A percentile compares a stretch with the other conserved stretches of the same genome.
phyloP scores from a whole-genome alignment of 2,113 vertebrate species.

The Leiothrix lutea region DNA sequence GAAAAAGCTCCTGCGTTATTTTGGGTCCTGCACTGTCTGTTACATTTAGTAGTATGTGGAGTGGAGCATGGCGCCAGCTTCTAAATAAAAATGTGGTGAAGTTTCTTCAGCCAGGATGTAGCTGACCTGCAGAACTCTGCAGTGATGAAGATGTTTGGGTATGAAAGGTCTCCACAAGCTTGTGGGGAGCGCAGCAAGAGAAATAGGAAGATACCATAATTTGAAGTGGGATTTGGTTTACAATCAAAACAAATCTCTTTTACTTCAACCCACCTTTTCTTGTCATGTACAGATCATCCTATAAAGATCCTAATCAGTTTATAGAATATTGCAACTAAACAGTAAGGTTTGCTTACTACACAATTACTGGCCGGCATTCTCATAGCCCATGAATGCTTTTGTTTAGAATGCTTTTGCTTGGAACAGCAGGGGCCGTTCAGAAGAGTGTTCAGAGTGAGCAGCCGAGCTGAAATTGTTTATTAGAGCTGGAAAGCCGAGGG shows the following conservation, averaged over 20 bases:
- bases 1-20: neutral
- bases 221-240: neutral
- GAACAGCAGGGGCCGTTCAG: neutral
- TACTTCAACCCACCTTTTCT: neutral
- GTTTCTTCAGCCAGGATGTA: neutral
- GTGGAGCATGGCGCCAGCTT: neutral
- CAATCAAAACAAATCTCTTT: neutral
- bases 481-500: neutral
- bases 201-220: fast-evolving
- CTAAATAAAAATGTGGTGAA: neutral
- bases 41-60: neutral
- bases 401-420: neutral
- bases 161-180: neutral
- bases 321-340: neutral
- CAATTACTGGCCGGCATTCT: fast-evolving
- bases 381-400: neutral
- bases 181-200: neutral
- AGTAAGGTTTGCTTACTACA: neutral
- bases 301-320: neutral
- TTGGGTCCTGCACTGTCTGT: neutral
- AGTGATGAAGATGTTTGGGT: neutral
- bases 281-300: fast-evolving
- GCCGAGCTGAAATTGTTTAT: neutral
- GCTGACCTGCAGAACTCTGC: neutral
- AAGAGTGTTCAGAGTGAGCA: neutral